A percentile compares a stretch with the other conserved stretches of the same genome.
These are phyloP conservation scores for Cladorhizidae sp. DNA, from an alignment of 37 sponge, comb jelly and placozoan genomes.

Conservation along the genomic window DNA sequence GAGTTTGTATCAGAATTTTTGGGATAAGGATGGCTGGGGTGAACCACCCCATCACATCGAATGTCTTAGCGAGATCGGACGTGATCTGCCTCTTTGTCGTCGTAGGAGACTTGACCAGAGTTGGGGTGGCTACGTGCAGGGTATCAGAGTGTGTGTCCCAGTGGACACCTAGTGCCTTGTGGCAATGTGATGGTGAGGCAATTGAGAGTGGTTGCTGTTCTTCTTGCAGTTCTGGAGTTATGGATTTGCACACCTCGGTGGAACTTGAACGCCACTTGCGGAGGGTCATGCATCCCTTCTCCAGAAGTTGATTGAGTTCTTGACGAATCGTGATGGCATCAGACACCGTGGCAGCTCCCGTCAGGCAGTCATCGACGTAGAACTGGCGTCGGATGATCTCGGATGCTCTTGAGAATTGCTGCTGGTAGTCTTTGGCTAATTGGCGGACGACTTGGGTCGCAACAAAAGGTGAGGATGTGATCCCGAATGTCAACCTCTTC, in stretches of 20 bases:
- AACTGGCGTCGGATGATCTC: background rate
- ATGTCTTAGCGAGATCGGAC: slow-evolving; percentile 37
- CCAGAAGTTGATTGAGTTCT: slow-evolving; percentile 12
- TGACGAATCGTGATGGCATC: background rate
- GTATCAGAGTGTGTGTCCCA: slow-evolving; percentile 1
- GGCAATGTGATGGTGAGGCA: background rate
- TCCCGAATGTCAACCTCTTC: slow-evolving; percentile 24
- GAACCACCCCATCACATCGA: slow-evolving; percentile 35
- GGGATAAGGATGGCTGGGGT: background rate
- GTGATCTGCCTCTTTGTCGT: slow-evolving; percentile 20
- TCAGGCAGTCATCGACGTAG: slow-evolving; percentile 39
- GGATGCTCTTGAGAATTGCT: slow-evolving; percentile 6
- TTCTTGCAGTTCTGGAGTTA: slow-evolving; percentile 4
- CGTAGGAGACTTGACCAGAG: background rate
- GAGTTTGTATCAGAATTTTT: background rate
- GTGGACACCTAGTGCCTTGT: slow-evolving; percentile 25
- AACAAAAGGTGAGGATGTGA: slow-evolving; percentile 28
- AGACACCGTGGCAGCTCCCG: slow-evolving; percentile 3
- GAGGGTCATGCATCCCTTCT: background rate
- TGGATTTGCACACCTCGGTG: background rate
- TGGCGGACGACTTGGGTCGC: slow-evolving; percentile 25
- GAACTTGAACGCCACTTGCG: slow-evolving; percentile 24
- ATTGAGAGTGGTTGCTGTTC: background rate
- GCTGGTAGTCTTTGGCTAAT: background rate
- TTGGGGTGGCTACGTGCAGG: background rate